Evolutionary conservation across 2,888 invertebrate species (phyloP).

Genomic region (Stramonita haemastoma): DNA sequence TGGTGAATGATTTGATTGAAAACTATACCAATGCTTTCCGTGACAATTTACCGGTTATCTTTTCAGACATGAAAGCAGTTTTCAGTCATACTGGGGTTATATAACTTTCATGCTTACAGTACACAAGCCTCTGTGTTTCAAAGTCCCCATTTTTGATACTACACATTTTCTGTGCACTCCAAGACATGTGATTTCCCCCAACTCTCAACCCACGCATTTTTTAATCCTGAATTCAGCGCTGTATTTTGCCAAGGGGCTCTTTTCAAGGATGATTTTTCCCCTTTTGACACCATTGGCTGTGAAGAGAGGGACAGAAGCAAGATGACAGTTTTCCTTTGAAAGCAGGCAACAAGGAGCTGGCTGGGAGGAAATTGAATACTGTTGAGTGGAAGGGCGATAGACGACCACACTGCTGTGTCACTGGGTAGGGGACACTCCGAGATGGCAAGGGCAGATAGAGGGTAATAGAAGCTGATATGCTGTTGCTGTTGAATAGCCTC

Average conservation of each 20-base stretch:
- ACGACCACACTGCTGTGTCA: constrained; percentile 32
- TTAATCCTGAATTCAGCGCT: constrained; percentile 18
- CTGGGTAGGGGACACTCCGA: not conserved
- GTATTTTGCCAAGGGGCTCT: not conserved
- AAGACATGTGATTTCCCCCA: not conserved
- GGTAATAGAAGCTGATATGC: not conserved
- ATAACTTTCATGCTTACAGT: not conserved
- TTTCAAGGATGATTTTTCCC: not conserved
- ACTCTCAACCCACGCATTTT: not conserved
- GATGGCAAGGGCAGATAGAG: constrained; percentile 23
- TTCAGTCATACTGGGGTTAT: too few relatives aligned
- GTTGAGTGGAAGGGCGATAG: constrained; percentile 10
- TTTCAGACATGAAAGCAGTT: too few relatives aligned
- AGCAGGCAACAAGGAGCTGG: not conserved
- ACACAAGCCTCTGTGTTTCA: not conserved
- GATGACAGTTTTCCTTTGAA: not conserved
- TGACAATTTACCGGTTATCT: too few relatives aligned
- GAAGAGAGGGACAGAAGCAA: not conserved
- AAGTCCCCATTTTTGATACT: not conserved
- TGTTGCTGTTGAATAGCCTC: too few relatives aligned
- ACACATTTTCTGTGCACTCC: not conserved
- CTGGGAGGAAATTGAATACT: constrained; percentile 25
- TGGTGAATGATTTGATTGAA: too few relatives aligned
- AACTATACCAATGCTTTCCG: too few relatives aligned
- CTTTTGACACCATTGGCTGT: constrained; percentile 1